Conservation (phyloP, 2,888 invertebrate genomes). For the Lutraria lutraria region DNA sequence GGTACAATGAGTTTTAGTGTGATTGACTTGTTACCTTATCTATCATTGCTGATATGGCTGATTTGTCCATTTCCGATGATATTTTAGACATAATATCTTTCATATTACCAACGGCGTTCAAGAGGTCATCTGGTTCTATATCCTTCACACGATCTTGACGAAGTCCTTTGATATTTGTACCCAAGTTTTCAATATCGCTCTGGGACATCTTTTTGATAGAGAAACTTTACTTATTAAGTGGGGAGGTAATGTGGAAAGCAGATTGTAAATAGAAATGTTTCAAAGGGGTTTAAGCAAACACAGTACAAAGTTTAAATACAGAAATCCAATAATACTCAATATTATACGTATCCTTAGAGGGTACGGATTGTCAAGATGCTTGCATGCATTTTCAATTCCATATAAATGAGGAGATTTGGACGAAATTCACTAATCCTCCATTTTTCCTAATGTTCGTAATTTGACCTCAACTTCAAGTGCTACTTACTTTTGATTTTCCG, state of each 20-base stretch:
- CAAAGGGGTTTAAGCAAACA: too few relatives aligned
- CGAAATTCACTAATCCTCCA: too few relatives aligned
- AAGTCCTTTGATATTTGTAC: constrained; percentile 53
- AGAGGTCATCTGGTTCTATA: constrained; percentile 43
- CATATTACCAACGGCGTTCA: constrained; percentile 51
- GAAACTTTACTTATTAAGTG: neutral
- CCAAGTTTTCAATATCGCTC: constrained; percentile 46
- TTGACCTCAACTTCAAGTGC: too few relatives aligned
- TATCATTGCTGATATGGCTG: constrained; percentile 40
- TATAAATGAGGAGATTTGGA: too few relatives aligned
- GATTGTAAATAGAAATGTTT: too few relatives aligned
- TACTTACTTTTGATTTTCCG: constrained; percentile 39
- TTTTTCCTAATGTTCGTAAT: too few relatives aligned
- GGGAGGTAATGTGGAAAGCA: neutral
- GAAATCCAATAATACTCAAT: too few relatives aligned
- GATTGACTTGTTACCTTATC: constrained; percentile 27
- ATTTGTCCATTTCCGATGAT: constrained; percentile 31
- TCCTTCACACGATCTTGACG: constrained; percentile 41
- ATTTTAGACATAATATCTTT: constrained; percentile 39
- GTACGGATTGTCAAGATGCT: too few relatives aligned
- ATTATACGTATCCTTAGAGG: too few relatives aligned
- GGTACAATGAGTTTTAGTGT: too few relatives aligned
- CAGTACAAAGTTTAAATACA: too few relatives aligned
- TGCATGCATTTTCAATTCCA: too few relatives aligned
- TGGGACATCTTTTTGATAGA: constrained; percentile 17